These are phyloP conservation scores for Tiliacea citrago DNA, from an alignment of 2,888 invertebrate genomes.

Conservation along the genomic window DNA sequence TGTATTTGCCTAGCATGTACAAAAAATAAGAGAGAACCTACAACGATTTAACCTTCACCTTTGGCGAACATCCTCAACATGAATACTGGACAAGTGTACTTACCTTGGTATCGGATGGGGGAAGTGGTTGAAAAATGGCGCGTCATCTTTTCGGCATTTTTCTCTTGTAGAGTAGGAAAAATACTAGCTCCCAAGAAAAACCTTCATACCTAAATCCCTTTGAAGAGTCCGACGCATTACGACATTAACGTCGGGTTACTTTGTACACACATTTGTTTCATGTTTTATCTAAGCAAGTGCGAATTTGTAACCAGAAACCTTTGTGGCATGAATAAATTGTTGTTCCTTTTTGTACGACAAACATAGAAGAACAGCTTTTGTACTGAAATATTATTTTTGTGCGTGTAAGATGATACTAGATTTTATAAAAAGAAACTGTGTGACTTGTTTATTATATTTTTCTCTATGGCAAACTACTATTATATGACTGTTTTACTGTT, in stretches of 20 bases:
- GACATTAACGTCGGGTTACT: conserved; percentile 14
- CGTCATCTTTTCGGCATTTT: background rate
- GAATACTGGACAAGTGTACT: background rate
- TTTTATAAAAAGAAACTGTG: background rate
- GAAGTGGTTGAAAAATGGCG: background rate
- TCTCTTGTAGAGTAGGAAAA: background rate
- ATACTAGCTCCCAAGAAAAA: conserved; percentile 4
- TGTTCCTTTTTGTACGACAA: conserved; percentile 6
- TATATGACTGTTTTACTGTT: no score
- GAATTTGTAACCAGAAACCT: conserved; percentile 24
- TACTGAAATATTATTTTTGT: background rate
- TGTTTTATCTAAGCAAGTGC: conserved; percentile 34
- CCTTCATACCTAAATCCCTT: conserved; percentile 15
- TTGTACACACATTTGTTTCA: conserved; percentile 35
- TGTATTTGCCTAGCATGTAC: background rate
- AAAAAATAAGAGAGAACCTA: background rate
- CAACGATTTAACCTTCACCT: conserved; percentile 6
- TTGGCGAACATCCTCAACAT: background rate
- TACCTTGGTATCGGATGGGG: no score
- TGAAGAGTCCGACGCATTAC: conserved; percentile 20
- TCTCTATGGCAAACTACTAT: no score
- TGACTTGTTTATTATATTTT: no score
- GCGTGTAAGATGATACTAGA: background rate
- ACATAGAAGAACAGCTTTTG: background rate
- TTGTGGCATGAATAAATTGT: conserved; percentile 5